Conservation (phyloP, 2,797 vertebrate genomes). For the Octomys mimax region DNA sequence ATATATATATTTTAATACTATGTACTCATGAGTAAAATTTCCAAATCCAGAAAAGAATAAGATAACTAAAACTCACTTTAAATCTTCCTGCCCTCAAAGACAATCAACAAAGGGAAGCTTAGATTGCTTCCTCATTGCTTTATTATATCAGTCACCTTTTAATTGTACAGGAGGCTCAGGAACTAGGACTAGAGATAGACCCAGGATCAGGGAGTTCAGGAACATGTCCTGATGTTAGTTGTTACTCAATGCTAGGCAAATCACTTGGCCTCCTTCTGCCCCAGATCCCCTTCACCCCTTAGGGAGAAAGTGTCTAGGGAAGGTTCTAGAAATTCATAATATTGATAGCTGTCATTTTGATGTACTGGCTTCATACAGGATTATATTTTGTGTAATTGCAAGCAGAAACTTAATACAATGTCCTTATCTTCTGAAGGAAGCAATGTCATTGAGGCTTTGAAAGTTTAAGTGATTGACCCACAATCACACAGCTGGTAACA, state of each 20-base stretch:
- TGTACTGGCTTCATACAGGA: background rate
- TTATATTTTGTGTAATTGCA: background rate
- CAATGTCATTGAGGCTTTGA: background rate
- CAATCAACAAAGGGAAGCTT: background rate
- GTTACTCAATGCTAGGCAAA: background rate
- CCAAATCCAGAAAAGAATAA: background rate
- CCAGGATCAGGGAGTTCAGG: background rate
- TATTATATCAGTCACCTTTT: background rate
- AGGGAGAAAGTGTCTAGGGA: background rate
- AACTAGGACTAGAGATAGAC: background rate
- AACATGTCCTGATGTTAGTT: background rate
- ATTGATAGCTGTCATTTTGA: background rate
- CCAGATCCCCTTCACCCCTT: background rate
- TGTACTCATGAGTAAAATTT: background rate
- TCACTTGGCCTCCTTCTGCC: background rate
- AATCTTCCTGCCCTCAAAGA: slow-evolving; percentile 1
- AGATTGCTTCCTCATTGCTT: background rate
- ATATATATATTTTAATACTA: background rate
- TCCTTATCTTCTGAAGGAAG: background rate
- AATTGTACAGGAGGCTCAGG: background rate
- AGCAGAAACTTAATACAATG: background rate
- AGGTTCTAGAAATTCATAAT: background rate
- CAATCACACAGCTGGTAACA: background rate
- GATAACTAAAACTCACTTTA: slow-evolving; percentile 25
- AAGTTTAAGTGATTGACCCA: background rate